These are phyloP conservation scores for Neosilurus hyrtlii DNA, from an alignment of 2,797 vertebrate species.

Conservation along the genomic window DNA sequence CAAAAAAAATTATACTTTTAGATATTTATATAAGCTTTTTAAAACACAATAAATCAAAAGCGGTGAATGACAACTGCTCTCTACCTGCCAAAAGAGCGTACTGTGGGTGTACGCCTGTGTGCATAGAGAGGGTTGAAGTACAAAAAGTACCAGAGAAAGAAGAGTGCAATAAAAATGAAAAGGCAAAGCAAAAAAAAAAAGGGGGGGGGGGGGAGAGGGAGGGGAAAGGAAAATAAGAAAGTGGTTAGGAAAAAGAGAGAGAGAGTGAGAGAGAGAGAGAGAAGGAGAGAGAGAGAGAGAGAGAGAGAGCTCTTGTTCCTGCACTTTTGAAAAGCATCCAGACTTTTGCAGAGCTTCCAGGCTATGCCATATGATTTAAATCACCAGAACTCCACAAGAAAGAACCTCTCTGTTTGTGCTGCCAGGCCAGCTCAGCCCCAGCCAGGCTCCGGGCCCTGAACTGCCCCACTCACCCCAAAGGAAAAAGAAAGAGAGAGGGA, in stretches of 20 bases:
- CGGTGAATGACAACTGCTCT: constrained; percentile 11
- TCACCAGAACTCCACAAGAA: constrained; percentile 81
- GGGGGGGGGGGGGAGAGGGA: constrained; percentile 50
- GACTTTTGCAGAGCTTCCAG: constrained; percentile 79
- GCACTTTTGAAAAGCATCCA: constrained; percentile 77
- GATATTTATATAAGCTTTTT: no score
- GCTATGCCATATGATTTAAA: constrained; percentile 84
- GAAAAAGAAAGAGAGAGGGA: constrained; percentile 49
- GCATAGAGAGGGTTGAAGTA: constrained; percentile 53
- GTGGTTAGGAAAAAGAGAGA: constrained; percentile 65
- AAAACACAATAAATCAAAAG: constrained; percentile 9
- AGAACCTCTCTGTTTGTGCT: constrained; percentile 79
- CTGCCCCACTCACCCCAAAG: constrained; percentile 48
- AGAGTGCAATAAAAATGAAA: constrained; percentile 38
- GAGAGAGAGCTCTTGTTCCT: constrained; percentile 73
- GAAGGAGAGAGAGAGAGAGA: constrained; percentile 60
- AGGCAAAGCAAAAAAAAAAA: constrained; percentile 55
- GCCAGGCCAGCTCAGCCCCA: constrained; percentile 72
- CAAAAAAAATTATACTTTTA: no score
- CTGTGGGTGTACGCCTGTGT: constrained; percentile 45
- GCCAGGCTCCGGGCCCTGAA: constrained; percentile 65
- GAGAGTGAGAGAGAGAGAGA: constrained; percentile 42
- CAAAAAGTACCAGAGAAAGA: constrained; percentile 46
- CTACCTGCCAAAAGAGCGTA: constrained; percentile 24
- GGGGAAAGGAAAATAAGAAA: constrained; percentile 69